Percentiles rank a stretch among this genome's conserved stretches.
Evolutionary conservation across 2,888 invertebrate genomes (phyloP).

Genomic region (Metacarcinus magister): DNA sequence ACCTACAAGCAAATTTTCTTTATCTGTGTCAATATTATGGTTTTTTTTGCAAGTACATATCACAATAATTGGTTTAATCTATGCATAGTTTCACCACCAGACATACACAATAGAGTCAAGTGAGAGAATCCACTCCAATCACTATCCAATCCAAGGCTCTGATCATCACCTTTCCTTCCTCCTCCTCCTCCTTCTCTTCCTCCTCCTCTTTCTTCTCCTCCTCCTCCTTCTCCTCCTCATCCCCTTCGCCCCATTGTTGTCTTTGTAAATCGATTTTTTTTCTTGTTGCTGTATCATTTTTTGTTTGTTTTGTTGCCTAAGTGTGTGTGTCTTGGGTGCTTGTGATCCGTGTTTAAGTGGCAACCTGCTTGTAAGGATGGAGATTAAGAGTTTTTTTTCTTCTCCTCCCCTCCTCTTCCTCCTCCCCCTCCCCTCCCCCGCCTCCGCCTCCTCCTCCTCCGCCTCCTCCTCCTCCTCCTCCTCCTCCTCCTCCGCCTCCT

Average conservation of each 20-base stretch:
- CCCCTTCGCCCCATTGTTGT: background rate
- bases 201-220: background rate
- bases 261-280: background rate
- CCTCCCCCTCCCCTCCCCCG: no score
- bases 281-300: background rate
- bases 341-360: background rate
- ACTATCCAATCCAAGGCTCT: background rate
- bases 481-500: no score
- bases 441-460: no score
- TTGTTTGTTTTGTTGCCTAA: background rate
- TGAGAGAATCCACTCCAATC: no score
- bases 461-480: no score
- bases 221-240: background rate
- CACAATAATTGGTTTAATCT: no score
- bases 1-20: background rate
- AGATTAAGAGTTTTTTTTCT: background rate
- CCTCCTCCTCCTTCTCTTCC: background rate
- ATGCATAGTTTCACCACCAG: no score
- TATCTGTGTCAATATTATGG: background rate
- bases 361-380: background rate
- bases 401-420: slow-evolving; percentile 7
- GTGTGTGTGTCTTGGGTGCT: background rate
- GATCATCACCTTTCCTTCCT: background rate
- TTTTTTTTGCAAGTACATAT: no score
- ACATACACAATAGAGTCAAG: no score